Base-by-base conservation (phyloP, 2,797 vertebrate genomes). In the Malurus splendens region DNA sequence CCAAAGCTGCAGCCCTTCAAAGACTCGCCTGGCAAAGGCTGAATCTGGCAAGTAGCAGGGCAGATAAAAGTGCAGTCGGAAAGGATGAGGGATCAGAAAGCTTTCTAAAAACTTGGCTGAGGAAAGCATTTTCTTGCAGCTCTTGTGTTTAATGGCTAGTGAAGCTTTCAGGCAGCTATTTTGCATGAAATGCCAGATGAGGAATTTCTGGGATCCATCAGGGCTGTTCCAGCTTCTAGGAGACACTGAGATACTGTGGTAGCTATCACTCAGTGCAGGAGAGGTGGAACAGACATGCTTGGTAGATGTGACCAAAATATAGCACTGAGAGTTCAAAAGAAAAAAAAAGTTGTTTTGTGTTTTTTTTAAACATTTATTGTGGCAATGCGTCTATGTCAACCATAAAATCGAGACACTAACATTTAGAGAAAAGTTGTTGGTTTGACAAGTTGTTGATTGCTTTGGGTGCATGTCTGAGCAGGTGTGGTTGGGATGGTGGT, bases 121-220 rank as follows among this genome's bases (percentile, higher is more conserved):
- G 82, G 80, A 87, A 82, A 89, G 61, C 72, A 38, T 45, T 90
- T 76, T 38, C 55, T 79, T 55, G n/a, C 48, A 87, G 87, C 75
- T 89, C 72, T 77, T 41, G 6, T 61, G 13, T 85, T 52, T n/a
- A 60, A 85, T 77, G 85, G 85, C 76, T 32, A 50, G 38, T 60
- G 90, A 89, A 90, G 68, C 89, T 85, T 82, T 76, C 64, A 79
- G 68, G 61, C 65, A 67, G 78, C 75, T 92, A 75, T 61, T 48
- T 80, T 39, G 74, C 71, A n/a, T 77, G 56, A 89, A 90, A 32
- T 67, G 76, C 50, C 79, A 71, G 57, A 36, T 67, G 82, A 80
- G 54, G 65, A 71, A 32, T 74, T 90, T 67, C 23, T 64, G 72
- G 82, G 65, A 20, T 72, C 59, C 57, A 0, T 57, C 39, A 41